A percentile compares a stretch with the other conserved stretches of the same genome.
phyloP scores from a whole-genome alignment of 2,113 vertebrate species.

The Mustela lutreola region DNA sequence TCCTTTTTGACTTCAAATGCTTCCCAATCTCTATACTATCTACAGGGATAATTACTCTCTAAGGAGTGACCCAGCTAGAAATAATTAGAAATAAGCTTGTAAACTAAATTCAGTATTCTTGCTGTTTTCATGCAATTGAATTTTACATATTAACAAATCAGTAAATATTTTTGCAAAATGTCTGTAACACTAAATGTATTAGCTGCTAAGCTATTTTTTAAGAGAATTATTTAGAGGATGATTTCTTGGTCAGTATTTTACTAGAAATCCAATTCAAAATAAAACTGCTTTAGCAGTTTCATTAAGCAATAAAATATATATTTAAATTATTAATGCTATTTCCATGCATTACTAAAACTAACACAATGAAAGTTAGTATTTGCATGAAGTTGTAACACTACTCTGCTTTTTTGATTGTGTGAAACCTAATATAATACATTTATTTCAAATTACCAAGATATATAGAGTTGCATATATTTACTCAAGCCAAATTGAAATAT shows the following conservation, averaged over 20 bases:
- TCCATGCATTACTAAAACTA: constrained; percentile 55
- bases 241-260: not conserved
- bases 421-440: not conserved
- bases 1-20: not conserved
- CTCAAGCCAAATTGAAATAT: not conserved
- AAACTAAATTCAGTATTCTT: not conserved
- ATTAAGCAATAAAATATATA: constrained; percentile 26
- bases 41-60: not conserved
- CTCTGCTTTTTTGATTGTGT: not conserved
- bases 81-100: not conserved
- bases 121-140: not conserved
- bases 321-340: constrained; percentile 61
- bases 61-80: not conserved
- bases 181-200: not conserved
- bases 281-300: not conserved
- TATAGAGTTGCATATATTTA: not conserved
- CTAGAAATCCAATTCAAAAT: constrained; percentile 13
- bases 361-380: constrained; percentile 36
- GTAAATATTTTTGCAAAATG: not conserved
- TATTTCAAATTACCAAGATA: not conserved
- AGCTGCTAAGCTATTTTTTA: not conserved
- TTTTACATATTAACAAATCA: not conserved
- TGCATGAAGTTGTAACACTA: not conserved
- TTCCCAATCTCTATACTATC: too few species aligned
- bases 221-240: not conserved